Conservation (phyloP, 2,888 invertebrate species). For the Torymus aiolomorphi region DNA sequence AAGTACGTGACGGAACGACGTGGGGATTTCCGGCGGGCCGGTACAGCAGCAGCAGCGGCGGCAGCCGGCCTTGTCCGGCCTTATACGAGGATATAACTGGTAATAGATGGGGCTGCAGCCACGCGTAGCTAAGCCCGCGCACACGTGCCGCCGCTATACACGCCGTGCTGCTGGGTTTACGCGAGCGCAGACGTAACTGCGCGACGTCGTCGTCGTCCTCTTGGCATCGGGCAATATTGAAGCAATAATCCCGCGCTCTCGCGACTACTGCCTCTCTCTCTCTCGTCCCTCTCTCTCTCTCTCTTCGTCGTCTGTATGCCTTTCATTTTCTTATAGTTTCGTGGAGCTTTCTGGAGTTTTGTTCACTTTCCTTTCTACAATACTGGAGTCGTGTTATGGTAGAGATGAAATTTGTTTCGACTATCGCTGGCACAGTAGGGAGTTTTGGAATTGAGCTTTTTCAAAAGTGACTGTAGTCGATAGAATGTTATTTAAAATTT, state of each 20-base stretch:
- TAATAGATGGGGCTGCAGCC: conserved; percentile 69
- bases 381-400: too few species aligned
- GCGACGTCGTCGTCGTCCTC: conserved; percentile 65
- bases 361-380: not conserved
- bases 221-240: conserved; percentile 72
- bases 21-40: too few species aligned
- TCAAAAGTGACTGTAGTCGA: too few species aligned
- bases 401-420: too few species aligned
- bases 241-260: conserved; percentile 70
- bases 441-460: too few species aligned
- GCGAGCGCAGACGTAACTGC: not conserved
- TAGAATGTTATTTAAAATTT: too few species aligned
- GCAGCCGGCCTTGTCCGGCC: conserved; percentile 57
- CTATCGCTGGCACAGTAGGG: too few species aligned
- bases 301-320: conserved; percentile 13
- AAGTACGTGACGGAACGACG: conserved; percentile 35
- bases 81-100: conserved; percentile 67
- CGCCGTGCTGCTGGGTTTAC: conserved; percentile 33
- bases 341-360: not conserved
- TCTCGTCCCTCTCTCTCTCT: not conserved
- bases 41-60: too few species aligned
- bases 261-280: too few species aligned
- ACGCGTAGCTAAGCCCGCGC: conserved; percentile 52
- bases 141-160: conserved; percentile 62
- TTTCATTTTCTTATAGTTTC: not conserved